phyloP scores from a whole-genome alignment of 2,888 invertebrate species.

The Seira ritae region DNA sequence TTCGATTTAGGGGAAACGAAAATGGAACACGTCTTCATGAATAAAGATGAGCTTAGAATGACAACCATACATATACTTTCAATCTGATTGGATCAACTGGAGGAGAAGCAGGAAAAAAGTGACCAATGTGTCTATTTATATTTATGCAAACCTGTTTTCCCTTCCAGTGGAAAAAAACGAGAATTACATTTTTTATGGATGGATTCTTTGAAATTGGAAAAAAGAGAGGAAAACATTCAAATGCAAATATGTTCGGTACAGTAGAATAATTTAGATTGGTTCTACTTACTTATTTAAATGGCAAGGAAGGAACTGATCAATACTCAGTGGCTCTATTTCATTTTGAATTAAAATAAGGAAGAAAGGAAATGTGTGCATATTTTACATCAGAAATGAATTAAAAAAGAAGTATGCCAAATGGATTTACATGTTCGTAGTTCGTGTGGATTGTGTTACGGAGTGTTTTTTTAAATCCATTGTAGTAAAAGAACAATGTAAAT shows the following conservation, averaged over 20 bases:
- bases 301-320: neutral
- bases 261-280: slow-evolving; percentile 3
- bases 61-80: slow-evolving; percentile 31
- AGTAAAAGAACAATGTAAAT: neutral
- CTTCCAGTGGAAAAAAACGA: neutral
- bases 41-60: slow-evolving; percentile 49
- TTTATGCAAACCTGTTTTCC: slow-evolving; percentile 12
- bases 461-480: neutral
- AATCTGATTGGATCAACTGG: slow-evolving; percentile 16
- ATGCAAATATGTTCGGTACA: neutral
- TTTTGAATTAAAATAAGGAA: neutral
- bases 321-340: too few relatives aligned
- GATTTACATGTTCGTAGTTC: neutral
- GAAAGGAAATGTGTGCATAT: neutral
- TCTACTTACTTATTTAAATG: neutral
- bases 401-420: neutral
- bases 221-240: neutral
- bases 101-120: neutral
- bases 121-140: slow-evolving; percentile 12
- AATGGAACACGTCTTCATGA: slow-evolving; percentile 40
- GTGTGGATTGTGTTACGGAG: neutral
- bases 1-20: slow-evolving; percentile 7
- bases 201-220: neutral
- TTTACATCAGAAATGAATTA: neutral
- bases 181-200: neutral